Base-by-base conservation (phyloP, 2,797 vertebrate genomes). In the Rhodeus uyekii region DNA sequence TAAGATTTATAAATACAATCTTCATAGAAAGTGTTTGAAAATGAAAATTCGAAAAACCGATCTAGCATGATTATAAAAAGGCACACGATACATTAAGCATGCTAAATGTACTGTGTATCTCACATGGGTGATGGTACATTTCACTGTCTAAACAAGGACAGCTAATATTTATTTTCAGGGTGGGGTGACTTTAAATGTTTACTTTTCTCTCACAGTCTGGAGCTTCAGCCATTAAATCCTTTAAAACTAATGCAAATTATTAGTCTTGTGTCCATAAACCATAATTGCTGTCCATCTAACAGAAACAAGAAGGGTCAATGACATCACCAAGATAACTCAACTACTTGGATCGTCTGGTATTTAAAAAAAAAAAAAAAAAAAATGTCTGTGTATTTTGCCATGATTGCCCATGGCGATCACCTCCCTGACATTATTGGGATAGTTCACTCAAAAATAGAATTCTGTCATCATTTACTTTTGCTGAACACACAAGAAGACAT, bases 161-260 rank as follows among this genome's bases (percentile, higher is more conserved):
- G 86, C 85, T 88, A 92, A 93, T 91, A 92, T 93, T 92, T 93
- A 90, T 90, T 89, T 86, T 84, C 55, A 50, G 83, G 85, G 89
- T 34, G 67, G 13, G 13, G 60, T 48, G 74, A 60, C 46, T 67
- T 81, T 18, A 65, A 48, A 32, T 81, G 80, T 83, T 85, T 81
- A 44, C 77, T 65, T 1, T 85, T 64, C 80, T 39, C 55, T 82
- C 71, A 60, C 13, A 39, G 42, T 38, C 64, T 60, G 61, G 58
- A 53, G 69, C 34, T 48, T 36, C 42, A 46, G 69, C 6, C 42
- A 64, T 63, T 10, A 50, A 13, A 69, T 71, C 24, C 32, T 63
- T 34, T 53, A 29, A 48, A 53, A 81, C 32, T 50, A 38, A 80
- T 29, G 14, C 5, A 38, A 34, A 36, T 73, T 27, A 50, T 65